Conservation (phyloP, 2,888 invertebrate genomes). For the Calliopum simillimum region DNA sequence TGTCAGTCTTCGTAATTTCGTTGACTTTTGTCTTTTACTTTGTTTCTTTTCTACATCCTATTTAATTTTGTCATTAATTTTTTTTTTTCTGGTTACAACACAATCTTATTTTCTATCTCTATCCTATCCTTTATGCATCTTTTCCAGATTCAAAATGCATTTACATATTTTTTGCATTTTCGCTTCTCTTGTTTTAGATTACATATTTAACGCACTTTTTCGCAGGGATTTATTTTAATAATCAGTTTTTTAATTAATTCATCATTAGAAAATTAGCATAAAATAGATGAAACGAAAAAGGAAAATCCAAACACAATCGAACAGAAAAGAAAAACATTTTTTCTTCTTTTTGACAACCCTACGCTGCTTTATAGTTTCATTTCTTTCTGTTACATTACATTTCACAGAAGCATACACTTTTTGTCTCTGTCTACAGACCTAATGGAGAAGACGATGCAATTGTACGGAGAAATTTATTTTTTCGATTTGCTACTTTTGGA, state of each 20-base stretch:
- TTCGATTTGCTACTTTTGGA: conserved; percentile 8
- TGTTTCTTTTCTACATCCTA: conserved; percentile 18
- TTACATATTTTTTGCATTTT: conserved; percentile 16
- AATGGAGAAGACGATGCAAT: conserved; percentile 18
- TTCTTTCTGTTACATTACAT: conserved; percentile 7
- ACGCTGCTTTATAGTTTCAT: neutral
- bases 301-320: conserved; percentile 32
- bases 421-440: conserved; percentile 28
- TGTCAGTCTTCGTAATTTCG: conserved; percentile 13
- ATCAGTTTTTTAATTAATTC: conserved; percentile 21
- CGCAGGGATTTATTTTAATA: conserved; percentile 8
- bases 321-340: conserved; percentile 21
- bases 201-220: conserved; percentile 1
- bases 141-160: neutral
- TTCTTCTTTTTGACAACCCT: conserved; percentile 27
- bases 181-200: neutral
- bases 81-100: conserved; percentile 26
- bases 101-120: conserved; percentile 22
- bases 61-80: conserved; percentile 23
- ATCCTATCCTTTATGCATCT: conserved; percentile 16
- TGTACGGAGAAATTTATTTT: conserved; percentile 19
- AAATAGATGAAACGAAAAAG: conserved; percentile 23
- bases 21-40: conserved; percentile 22
- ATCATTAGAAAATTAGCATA: conserved; percentile 30
- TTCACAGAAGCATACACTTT: neutral